Percentiles rank a stretch among this genome's conserved stretches.
Conservation (phyloP, 2,113 vertebrate genomes). For the Rhea pennata region DNA sequence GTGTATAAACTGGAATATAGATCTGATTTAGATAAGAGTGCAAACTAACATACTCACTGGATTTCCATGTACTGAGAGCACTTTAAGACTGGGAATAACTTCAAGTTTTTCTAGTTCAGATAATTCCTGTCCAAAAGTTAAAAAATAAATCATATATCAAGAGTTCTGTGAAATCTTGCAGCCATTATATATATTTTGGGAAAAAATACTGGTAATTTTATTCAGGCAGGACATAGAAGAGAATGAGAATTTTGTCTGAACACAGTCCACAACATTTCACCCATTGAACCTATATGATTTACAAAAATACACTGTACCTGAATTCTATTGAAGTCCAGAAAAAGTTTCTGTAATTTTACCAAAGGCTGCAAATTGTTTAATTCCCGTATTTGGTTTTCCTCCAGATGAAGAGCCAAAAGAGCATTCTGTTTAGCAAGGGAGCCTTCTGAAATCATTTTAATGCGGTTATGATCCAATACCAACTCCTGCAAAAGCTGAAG, state of each 20-base stretch:
- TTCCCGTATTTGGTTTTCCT: slow-evolving; percentile 85
- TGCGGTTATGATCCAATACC: slow-evolving; percentile 84
- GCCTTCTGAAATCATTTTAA: slow-evolving; percentile 79
- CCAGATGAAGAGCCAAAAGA: slow-evolving; percentile 81
- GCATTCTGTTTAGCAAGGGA: slow-evolving; percentile 79
- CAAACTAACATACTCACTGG: slow-evolving; percentile 77
- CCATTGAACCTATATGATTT: not conserved
- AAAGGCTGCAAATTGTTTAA: slow-evolving; percentile 80
- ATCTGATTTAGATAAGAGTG: not conserved
- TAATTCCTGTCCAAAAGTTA: slow-evolving; percentile 76
- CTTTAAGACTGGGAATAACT: slow-evolving; percentile 78
- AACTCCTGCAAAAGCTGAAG: slow-evolving; percentile 81
- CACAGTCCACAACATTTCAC: not conserved
- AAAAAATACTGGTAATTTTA: not conserved
- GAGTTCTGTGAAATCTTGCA: not conserved
- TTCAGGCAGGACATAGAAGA: not conserved
- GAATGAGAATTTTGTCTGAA: not conserved
- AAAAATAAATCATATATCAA: not conserved
- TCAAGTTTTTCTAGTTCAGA: slow-evolving; percentile 86
- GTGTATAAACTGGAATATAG: not conserved
- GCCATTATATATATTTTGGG: not conserved
- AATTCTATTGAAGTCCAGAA: slow-evolving; percentile 86
- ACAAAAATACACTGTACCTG: slow-evolving; percentile 76
- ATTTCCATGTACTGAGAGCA: slow-evolving; percentile 86
- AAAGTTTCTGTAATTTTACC: slow-evolving; percentile 82